A percentile compares a stretch with the other conserved stretches of the same genome.
phyloP scores from a whole-genome alignment of 2,888 invertebrate species.

The Trachelus tabidus region DNA sequence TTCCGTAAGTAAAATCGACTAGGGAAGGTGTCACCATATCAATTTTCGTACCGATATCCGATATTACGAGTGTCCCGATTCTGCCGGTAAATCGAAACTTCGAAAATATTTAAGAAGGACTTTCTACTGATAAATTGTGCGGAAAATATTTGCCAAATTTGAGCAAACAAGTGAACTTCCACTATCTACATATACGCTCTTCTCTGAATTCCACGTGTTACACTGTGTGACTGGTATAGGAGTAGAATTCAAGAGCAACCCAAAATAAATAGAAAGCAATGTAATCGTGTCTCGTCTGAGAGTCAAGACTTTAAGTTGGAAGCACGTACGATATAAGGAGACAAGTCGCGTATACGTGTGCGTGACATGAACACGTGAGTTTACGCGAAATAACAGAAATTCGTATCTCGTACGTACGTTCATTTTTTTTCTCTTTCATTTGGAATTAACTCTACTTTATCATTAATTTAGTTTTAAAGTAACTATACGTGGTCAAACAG shows the following conservation, averaged over 20 bases:
- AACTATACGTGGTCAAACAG: neutral
- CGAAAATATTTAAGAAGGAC: neutral
- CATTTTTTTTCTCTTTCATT: no score
- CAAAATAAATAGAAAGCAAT: neutral
- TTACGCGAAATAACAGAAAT: neutral
- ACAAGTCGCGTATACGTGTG: neutral
- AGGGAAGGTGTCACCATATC: neutral
- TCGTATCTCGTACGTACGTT: conserved; percentile 6
- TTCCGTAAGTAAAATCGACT: neutral
- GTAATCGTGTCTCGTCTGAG: neutral
- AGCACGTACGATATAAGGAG: neutral
- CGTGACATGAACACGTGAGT: neutral
- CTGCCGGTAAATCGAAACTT: no score
- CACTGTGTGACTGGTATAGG: neutral
- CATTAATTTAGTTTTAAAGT: neutral
- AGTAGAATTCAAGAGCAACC: neutral
- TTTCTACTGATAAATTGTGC: neutral
- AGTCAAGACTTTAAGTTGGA: neutral
- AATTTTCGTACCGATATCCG: neutral
- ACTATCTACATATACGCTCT: neutral
- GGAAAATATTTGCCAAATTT: neutral
- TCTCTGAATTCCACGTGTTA: neutral
- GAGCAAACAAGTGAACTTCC: neutral
- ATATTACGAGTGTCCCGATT: neutral
- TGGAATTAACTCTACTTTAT: neutral